A percentile compares a stretch with the other conserved stretches of the same genome.
Evolutionary conservation across 2,797 vertebrate species (phyloP).

Genomic region (Enteromius fasciolatus): DNA sequence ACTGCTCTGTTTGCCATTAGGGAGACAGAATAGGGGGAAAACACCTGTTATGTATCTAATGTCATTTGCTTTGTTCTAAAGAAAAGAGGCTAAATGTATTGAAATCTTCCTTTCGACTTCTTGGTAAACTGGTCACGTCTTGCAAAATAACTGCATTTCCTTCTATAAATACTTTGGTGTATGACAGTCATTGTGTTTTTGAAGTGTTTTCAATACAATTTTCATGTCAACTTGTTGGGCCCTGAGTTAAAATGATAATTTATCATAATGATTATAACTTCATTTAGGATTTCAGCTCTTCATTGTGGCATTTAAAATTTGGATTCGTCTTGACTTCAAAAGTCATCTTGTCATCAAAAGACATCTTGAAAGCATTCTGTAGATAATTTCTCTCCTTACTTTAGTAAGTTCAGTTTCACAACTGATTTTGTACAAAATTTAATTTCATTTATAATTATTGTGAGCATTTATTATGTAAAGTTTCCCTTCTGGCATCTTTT

Average conservation of each 20-base stretch:
- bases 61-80: slow-evolving; percentile 14
- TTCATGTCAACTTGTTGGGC: not conserved
- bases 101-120: slow-evolving; percentile 2
- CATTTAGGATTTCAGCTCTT: slow-evolving; percentile 61
- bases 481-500: not conserved
- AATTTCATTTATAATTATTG: not conserved
- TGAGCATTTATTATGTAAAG: not conserved
- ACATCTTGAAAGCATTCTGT: slow-evolving; percentile 14
- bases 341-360: slow-evolving; percentile 22
- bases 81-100: not conserved
- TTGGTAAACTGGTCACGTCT: not conserved
- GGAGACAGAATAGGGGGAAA: not conserved
- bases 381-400: not conserved
- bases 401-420: not conserved
- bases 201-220: slow-evolving; percentile 9
- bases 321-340: slow-evolving; percentile 33
- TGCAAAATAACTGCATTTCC: not conserved
- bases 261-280: not conserved
- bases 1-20: not conserved
- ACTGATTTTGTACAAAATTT: not conserved
- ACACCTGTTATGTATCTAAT: slow-evolving; percentile 26
- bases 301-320: slow-evolving; percentile 5
- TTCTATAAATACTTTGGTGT: slow-evolving; percentile 2
- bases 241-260: slow-evolving; percentile 23
- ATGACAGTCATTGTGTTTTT: not conserved